Evolutionary conservation across 1,140 invertebrate species (phyloP), one percentile per base, ranked within the genome.

Genomic region (Marisa cornuarietis): DNA sequence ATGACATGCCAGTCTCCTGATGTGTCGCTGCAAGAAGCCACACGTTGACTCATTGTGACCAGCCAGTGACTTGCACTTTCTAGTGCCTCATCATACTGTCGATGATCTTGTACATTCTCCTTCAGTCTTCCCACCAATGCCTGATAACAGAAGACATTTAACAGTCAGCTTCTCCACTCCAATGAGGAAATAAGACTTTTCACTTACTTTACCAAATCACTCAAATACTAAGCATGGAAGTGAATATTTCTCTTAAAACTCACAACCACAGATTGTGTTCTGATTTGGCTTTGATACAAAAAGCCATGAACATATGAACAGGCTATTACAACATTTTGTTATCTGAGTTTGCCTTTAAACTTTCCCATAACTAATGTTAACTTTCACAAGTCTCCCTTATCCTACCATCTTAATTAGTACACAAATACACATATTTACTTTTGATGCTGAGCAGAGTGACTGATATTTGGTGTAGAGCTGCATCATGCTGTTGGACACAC

Each of bases 401-500:
- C 24, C 13, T 69, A 11, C 66, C 66, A 72, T 49, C 71, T 11
- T 11, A 72, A 31, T 10, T 13, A 22, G 31, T 31, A n/a, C 10
- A 26, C 49, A 11, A 7, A 73, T 31, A 24, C 52, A 51, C 63
- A 63, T 13, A 82, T 65, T 79, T 76, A 90, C 97, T 92, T 98
- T 99, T 18, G 96, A 95, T 24, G 97, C 88, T 0, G 96, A 96
- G 31, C 98, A 90, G n/a, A 98, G 91, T 0, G 96, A 95, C 89
- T 98, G 98, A 85, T 98, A 98, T 89, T 97, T 97, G 1, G 96
- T 97, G 0, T 97, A 96, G 22, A 99, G 91, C 89, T 98, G 96
- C 58, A 97, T 98, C 58, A 99, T 95, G 16, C 95, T 96, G 91
- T 98, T 98, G 18, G 96, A 97, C 62, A 99, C 95, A 83, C 96